Conservation (phyloP, 1,140 invertebrate genomes). For the Varroa destructor region DNA sequence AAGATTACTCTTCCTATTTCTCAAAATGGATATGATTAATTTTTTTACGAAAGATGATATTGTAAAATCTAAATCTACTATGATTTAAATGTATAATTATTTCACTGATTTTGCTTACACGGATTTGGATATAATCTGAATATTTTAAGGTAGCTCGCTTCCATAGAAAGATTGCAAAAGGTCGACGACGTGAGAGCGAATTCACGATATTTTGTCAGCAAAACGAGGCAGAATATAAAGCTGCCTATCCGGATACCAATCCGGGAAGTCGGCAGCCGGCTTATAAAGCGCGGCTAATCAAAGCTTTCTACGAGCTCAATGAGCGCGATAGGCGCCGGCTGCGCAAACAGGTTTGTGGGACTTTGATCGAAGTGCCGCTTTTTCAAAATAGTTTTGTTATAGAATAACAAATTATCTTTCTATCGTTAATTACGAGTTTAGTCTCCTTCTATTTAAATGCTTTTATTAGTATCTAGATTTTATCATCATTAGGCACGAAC, state of each 20-base stretch:
- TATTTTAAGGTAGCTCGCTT: background rate
- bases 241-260: slow-evolving; percentile 4
- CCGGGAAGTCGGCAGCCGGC: background rate
- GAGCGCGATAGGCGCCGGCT: slow-evolving; percentile 36
- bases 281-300: background rate
- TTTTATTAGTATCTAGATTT: too few species aligned
- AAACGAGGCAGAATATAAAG: slow-evolving; percentile 22
- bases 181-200: slow-evolving; percentile 9
- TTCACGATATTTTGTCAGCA: slow-evolving; percentile 10
- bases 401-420: too few species aligned
- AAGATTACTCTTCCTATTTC: too few species aligned
- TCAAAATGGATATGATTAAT: too few species aligned
- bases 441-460: too few species aligned
- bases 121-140: background rate
- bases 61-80: too few species aligned
- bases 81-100: too few species aligned
- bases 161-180: slow-evolving; percentile 10
- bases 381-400: too few species aligned
- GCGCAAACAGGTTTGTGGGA: slow-evolving; percentile 25
- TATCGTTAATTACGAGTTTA: too few species aligned
- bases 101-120: too few species aligned
- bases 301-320: slow-evolving; percentile 31
- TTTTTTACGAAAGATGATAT: too few species aligned
- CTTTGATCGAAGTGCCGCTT: background rate
- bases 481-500: too few species aligned